A percentile compares a stretch with the other conserved stretches of the same genome.
These are phyloP conservation scores for Zosterops lateralis DNA, from an alignment of 2,113 vertebrate species.

Conservation along the genomic window DNA sequence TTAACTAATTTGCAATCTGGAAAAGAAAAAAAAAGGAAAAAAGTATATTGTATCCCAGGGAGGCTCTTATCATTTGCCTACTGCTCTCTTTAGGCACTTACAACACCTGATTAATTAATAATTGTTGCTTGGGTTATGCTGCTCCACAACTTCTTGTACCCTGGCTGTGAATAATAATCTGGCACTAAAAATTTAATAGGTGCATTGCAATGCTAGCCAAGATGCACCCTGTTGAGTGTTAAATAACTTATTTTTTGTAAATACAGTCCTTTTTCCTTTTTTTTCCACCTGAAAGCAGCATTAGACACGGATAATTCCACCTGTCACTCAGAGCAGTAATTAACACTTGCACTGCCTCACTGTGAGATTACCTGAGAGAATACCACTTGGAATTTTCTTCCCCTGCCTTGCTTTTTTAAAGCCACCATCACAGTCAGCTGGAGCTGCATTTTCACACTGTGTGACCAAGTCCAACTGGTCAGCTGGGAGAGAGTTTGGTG, in stretches of 20 bases:
- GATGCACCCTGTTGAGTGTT: slow-evolving; percentile 38
- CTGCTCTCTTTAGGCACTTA: slow-evolving; percentile 43
- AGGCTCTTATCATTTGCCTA: slow-evolving; percentile 24
- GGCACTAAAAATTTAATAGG: slow-evolving; percentile 55
- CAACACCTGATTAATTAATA: slow-evolving; percentile 57
- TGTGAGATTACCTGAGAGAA: slow-evolving; percentile 61
- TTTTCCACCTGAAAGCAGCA: slow-evolving; percentile 11
- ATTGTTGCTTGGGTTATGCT: slow-evolving; percentile 36
- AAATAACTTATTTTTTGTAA: slow-evolving; percentile 66
- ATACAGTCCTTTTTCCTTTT: neutral
- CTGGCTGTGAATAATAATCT: slow-evolving; percentile 53
- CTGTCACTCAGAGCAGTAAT: slow-evolving; percentile 62
- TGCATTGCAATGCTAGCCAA: neutral
- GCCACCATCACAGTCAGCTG: neutral
- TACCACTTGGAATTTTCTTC: slow-evolving; percentile 5
- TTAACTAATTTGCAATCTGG: slow-evolving; percentile 13
- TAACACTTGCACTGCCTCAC: slow-evolving; percentile 47
- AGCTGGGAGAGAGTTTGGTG: neutral
- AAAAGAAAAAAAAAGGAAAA: neutral
- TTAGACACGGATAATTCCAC: slow-evolving; percentile 48
- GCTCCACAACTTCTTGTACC: neutral
- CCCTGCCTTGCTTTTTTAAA: neutral
- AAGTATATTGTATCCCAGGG: neutral
- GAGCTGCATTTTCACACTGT: slow-evolving; percentile 17
- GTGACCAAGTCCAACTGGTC: neutral